These are phyloP conservation scores for Siphlonurus alternatus DNA, from an alignment of 2,888 invertebrate species.

Conservation along the genomic window DNA sequence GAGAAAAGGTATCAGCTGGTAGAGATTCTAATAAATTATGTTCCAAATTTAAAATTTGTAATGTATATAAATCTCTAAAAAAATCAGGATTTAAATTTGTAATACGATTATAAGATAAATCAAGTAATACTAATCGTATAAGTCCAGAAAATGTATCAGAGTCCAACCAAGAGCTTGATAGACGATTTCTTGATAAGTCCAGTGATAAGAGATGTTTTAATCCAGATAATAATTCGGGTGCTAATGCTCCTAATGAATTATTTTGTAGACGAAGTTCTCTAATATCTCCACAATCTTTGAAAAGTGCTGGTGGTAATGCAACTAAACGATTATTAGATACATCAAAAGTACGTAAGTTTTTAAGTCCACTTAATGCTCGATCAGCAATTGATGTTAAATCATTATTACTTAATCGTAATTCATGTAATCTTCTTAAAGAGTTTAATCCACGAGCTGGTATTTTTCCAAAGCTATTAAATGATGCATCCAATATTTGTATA, in stretches of 20 bases:
- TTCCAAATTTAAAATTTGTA: constrained; percentile 71
- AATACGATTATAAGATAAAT: constrained; percentile 70
- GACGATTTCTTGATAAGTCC: constrained; percentile 71
- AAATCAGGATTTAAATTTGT: constrained; percentile 64
- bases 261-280: constrained; percentile 82
- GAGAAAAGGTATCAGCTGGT: constrained; percentile 73
- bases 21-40: constrained; percentile 70
- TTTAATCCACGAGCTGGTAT: constrained; percentile 72
- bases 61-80: constrained; percentile 69
- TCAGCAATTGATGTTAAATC: constrained; percentile 79
- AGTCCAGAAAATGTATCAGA: constrained; percentile 72
- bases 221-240: constrained; percentile 62
- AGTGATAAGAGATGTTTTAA: constrained; percentile 62
- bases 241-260: constrained; percentile 73
- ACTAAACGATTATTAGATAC: constrained; percentile 77
- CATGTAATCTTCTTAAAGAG: constrained; percentile 55
- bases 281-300: constrained; percentile 60
- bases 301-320: constrained; percentile 69
- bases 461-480: constrained; percentile 67
- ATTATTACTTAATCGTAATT: constrained; percentile 72
- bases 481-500: constrained; percentile 66
- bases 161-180: constrained; percentile 76
- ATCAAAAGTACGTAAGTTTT: constrained; percentile 69
- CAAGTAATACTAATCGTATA: constrained; percentile 71
- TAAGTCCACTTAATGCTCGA: constrained; percentile 61